Evolutionary conservation across 2,888 invertebrate species (phyloP).

Genomic region (Cepaea hortensis): DNA sequence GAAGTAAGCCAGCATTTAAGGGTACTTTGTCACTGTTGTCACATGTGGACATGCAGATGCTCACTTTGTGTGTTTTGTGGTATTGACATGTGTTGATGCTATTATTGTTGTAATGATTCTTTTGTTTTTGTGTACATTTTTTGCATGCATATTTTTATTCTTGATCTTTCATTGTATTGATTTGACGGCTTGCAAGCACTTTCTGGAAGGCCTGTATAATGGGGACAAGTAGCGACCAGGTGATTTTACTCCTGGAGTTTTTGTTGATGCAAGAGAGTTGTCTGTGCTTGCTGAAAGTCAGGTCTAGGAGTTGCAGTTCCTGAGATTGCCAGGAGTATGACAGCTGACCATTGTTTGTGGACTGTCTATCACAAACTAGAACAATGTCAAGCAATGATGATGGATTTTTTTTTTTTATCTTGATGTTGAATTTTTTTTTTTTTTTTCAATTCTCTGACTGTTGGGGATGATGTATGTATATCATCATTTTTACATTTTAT

Average conservation of each 20-base stretch:
- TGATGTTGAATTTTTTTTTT: too few species aligned
- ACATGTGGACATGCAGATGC: not conserved
- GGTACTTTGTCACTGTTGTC: not conserved
- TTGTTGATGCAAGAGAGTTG: not conserved
- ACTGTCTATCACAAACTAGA: too few species aligned
- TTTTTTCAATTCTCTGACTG: too few species aligned
- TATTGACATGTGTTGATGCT: not conserved
- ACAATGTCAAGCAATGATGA: too few species aligned
- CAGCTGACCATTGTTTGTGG: too few species aligned
- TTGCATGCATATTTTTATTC: conserved; percentile 8
- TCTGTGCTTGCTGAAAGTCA: not conserved
- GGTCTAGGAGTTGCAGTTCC: too few species aligned
- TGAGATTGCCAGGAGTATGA: too few species aligned
- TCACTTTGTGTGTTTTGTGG: not conserved
- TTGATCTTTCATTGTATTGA: not conserved
- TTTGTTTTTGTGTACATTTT: not conserved
- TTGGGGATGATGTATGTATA: too few species aligned
- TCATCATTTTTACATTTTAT: too few species aligned
- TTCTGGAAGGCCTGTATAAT: not conserved
- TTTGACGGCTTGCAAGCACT: not conserved
- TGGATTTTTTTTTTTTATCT: too few species aligned
- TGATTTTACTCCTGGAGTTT: not conserved
- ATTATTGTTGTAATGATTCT: conserved; percentile 2
- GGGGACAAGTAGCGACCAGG: too few species aligned
- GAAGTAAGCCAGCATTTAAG: too few species aligned